Conservation (phyloP, 1,140 invertebrate species). For the Ceratina australensis region DNA sequence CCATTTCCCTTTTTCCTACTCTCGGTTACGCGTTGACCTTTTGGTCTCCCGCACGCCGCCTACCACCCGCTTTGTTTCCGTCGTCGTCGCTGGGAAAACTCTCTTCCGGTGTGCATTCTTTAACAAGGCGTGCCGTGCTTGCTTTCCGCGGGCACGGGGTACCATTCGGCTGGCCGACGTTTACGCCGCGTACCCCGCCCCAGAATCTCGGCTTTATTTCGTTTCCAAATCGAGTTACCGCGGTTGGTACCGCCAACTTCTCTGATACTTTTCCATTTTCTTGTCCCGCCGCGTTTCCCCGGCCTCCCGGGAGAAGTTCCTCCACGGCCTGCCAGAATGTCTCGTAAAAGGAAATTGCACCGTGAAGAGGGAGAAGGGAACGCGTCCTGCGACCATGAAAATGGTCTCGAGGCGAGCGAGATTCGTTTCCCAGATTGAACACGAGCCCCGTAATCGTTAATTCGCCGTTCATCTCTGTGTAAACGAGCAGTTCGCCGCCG, state of each 20-base stretch:
- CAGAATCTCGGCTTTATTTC: conserved; percentile 44
- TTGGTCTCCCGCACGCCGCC: not conserved
- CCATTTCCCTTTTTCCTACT: conserved; percentile 4
- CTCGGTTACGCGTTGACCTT: not conserved
- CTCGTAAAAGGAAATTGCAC: conserved; percentile 48
- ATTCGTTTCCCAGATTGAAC: conserved; percentile 11
- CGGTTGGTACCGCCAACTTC: conserved; percentile 16
- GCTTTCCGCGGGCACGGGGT: not conserved
- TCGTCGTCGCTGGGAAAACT: not conserved
- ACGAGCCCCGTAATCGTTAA: conserved; percentile 19
- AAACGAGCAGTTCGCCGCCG: not conserved
- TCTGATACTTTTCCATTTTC: conserved; percentile 18
- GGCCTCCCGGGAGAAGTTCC: conserved; percentile 23
- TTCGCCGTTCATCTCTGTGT: conserved; percentile 6
- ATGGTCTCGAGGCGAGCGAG: not conserved
- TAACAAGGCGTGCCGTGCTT: conserved; percentile 14
- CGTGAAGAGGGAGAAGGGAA: conserved; percentile 13
- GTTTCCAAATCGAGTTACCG: conserved; percentile 45
- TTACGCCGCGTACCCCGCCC: not conserved
- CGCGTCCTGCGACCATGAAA: conserved; percentile 20
- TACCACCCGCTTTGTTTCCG: not conserved
- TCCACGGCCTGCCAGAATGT: conserved; percentile 22
- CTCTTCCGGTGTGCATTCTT: conserved; percentile 25
- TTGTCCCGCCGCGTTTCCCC: conserved; percentile 18
- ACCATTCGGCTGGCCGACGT: conserved; percentile 16